Evolutionary conservation across 2,888 invertebrate genomes (phyloP), one percentile per base, ranked within the genome.

Genomic region (Brenthis ino): DNA sequence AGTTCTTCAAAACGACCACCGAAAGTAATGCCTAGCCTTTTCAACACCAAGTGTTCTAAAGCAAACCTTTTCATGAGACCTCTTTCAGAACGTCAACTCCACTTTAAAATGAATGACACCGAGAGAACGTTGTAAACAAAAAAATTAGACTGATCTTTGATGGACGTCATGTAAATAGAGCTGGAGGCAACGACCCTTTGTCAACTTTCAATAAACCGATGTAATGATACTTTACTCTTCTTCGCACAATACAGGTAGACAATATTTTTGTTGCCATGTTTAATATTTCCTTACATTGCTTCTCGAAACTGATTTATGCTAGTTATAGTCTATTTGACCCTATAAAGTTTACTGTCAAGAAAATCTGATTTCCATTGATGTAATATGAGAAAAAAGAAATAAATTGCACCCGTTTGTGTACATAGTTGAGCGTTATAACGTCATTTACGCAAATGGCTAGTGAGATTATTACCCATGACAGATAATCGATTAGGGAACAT

Each of bases 171-270:
- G 13, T 60, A 51, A 57, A 51, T 57, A 53, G 63, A 64, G 28
- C 63, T 8, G 28, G 24, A 51, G 57, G 67, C 67, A 57, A 63
- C 50, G 67, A 28, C 63, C 63, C 24, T 51, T 51, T 12, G 43
- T 68, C 53, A 33, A 53, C 43, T 12, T 33, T 47, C 11, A 51
- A 63, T 53, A 63, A 63, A 53, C 37, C 33, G 8, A 53, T 33
- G 53, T 51, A 37, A 20, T 61, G 16, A 37, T 61, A 16, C 13
- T 51, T 20, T 37, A n/a, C 12, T 33, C 28, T 28, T 33, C 24
- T 61, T 61, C n/a, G 0, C 2, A 61, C 48, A 50, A 60, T 48
- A 50, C 24, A n/a, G 20, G 1, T 37, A 11, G 11, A 11, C 37
- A 43, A 43, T 43, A 43, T 43, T 43, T 43, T 43, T 8, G 11